Evolutionary conservation across 2,888 invertebrate species (phyloP).

Genomic region (Epinotia nisella): DNA sequence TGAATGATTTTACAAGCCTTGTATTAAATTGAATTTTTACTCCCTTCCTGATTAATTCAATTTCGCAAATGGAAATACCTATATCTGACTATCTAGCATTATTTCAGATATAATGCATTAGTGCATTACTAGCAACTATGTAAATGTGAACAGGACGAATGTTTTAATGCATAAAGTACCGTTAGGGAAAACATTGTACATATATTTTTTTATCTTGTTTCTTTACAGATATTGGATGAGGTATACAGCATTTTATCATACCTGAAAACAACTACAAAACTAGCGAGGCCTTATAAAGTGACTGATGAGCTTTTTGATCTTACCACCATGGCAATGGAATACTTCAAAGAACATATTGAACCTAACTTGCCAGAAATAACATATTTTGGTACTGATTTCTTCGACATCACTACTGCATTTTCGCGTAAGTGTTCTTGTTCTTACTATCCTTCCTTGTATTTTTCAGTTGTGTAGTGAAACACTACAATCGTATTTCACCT

Average conservation of each 20-base stretch:
- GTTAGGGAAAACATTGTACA: neutral
- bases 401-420: constrained; percentile 89
- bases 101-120: too few species aligned
- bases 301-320: constrained; percentile 97
- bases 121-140: neutral
- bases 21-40: too few species aligned
- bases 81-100: too few species aligned
- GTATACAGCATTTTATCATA: constrained; percentile 93
- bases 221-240: constrained; percentile 93
- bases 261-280: constrained; percentile 91
- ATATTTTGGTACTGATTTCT: constrained; percentile 93
- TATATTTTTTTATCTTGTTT: constrained; percentile 18
- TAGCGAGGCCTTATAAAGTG: constrained; percentile 95
- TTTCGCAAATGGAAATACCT: too few species aligned
- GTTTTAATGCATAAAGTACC: neutral
- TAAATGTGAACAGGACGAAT: neutral
- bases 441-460: neutral
- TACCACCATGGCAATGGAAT: constrained; percentile 99
- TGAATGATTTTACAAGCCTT: too few species aligned
- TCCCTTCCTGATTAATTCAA: too few species aligned
- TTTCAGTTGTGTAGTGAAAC: neutral
- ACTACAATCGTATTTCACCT: too few species aligned
- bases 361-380: constrained; percentile 94
- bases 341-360: constrained; percentile 97
- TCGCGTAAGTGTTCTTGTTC: constrained; percentile 83